Evolutionary conservation across 1,140 invertebrate species (phyloP), one percentile per base, ranked within the genome.

Genomic region (Zaprionus capensis): DNA sequence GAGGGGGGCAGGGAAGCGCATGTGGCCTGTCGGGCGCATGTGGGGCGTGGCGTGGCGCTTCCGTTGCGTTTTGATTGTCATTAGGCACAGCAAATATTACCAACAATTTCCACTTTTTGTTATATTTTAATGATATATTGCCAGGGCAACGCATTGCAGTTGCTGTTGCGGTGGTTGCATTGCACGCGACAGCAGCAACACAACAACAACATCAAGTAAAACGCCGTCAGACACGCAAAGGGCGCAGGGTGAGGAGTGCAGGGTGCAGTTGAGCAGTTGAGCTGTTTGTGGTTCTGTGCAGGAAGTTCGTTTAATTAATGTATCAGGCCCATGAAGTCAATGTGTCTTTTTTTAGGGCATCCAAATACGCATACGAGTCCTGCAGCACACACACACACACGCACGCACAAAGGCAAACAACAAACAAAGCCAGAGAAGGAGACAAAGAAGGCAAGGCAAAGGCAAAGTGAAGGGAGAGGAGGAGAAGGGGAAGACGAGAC

Each of bases 71-170:
- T 74, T 51, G 49, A 61, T 62, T 62, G 49, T 70, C 72, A 74
- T 74, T 68, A 73, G 57, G 57, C 62, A 31, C 62, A 31, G 41
- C 15, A 68, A 67, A 67, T 61, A 67, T 73, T 46, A 69, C 3
- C 31, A 36, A 57, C 34, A 36, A 55, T 36, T 15, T 36, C 2
- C n/a, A 38, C 36, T 61, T 24, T 36, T 61, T 74, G 66, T 75
- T 75, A 70, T 63, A 75, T 57, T 70, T 69, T 75, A 75, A 70
- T 70, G 72, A 75, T 75, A 63, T 75, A 75, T 75, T 63, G 20
- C 59, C 66, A 38, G 38, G 59, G 66, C 38, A 75, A 75, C 72
- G 51, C 59, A 63, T 6, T 69, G 65, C 66, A 69, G 57, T 68
- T 46, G 63, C 28, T 57, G 61, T 31, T 46, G 57, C 56, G 38